These are phyloP conservation scores for Lepidurus apus DNA, from an alignment of 1,140 invertebrate species.

Conservation along the genomic window DNA sequence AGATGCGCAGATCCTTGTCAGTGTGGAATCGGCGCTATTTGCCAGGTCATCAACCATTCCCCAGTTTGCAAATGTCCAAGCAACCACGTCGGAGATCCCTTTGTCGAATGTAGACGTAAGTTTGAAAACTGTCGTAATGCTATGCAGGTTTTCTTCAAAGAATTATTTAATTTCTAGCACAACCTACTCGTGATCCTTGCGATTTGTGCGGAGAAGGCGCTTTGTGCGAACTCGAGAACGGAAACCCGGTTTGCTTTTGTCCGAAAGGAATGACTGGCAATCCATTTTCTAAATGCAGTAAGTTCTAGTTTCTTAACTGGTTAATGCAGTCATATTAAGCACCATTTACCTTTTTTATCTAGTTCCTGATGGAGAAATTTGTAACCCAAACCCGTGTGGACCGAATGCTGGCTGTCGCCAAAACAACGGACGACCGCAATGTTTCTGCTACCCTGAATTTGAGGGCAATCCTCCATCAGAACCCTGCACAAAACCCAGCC, in stretches of 20 bases:
- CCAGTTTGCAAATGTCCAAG: constrained; percentile 74
- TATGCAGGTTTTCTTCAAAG: constrained; percentile 37
- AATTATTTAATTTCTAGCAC: constrained; percentile 40
- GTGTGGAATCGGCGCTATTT: constrained; percentile 75
- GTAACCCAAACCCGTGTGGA: constrained; percentile 75
- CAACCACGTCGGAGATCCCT: constrained; percentile 75
- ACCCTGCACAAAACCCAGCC: constrained; percentile 59
- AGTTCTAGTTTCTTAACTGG: constrained; percentile 47
- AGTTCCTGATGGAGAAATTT: constrained; percentile 83
- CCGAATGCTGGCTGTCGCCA: constrained; percentile 72
- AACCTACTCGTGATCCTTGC: constrained; percentile 69
- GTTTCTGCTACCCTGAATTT: constrained; percentile 76
- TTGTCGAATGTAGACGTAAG: constrained; percentile 48
- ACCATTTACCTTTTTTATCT: constrained; percentile 37
- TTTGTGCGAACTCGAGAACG: constrained; percentile 75
- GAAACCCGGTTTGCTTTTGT: constrained; percentile 81
- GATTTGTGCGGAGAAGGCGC: constrained; percentile 76
- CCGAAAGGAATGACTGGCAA: constrained; percentile 83
- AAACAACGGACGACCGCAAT: constrained; percentile 61
- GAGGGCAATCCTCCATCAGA: constrained; percentile 72
- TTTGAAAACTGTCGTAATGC: not conserved
- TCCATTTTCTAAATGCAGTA: constrained; percentile 85
- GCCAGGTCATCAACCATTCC: constrained; percentile 78
- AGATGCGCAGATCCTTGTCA: constrained; percentile 77
- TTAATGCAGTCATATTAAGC: not conserved